Conservation (phyloP, 2,113 vertebrate species). For the Leptodactylus fuscus region DNA sequence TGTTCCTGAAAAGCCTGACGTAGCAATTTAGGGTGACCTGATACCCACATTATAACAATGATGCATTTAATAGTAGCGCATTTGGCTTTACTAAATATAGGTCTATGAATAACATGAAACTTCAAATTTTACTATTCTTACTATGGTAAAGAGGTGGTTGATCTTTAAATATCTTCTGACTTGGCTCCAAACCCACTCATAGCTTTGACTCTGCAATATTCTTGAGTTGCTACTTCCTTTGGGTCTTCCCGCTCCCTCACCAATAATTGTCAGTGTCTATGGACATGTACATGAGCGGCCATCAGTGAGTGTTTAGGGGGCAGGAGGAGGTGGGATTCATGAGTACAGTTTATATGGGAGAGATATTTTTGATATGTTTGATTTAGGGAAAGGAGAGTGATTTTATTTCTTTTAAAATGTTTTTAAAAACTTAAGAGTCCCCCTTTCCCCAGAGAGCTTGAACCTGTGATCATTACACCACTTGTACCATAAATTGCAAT, state of each 20-base stretch:
- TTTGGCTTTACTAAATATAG: constrained; percentile 14
- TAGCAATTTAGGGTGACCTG: neutral
- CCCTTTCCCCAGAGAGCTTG: too few species aligned
- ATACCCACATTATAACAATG: constrained; percentile 15
- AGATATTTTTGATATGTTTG: too few species aligned
- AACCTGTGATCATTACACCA: too few species aligned
- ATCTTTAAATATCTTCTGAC: neutral
- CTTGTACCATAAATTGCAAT: too few species aligned
- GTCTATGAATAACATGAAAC: neutral
- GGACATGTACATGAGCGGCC: neutral
- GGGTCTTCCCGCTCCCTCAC: neutral
- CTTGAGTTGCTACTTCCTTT: neutral
- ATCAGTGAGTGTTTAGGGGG: too few species aligned
- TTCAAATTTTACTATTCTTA: neutral
- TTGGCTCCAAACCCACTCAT: neutral
- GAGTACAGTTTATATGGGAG: too few species aligned
- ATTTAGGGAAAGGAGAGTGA: too few species aligned
- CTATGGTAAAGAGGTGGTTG: too few species aligned
- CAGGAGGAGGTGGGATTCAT: too few species aligned
- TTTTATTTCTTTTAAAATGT: too few species aligned
- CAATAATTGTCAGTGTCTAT: neutral
- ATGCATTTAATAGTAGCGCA: neutral
- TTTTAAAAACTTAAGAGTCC: too few species aligned
- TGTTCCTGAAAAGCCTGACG: constrained; percentile 1
- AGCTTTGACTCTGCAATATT: neutral